Percentiles rank a stretch among this genome's conserved stretches.
phyloP scores from a whole-genome alignment of 1,140 invertebrate genomes.

The Rhagoletis pomonella region DNA sequence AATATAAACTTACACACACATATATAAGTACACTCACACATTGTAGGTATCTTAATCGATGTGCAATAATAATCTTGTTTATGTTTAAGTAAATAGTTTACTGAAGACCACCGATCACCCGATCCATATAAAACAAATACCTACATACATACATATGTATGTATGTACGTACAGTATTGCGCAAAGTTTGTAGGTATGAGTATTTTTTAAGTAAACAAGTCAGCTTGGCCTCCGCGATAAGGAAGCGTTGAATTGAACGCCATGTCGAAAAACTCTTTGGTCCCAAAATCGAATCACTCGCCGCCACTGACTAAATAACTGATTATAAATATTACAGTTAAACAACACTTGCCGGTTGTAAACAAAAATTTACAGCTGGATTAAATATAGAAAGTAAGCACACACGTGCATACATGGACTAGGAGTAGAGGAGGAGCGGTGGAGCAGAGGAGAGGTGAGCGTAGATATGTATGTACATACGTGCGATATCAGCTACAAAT shows the following conservation, averaged over 20 bases:
- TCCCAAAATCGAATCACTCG: neutral
- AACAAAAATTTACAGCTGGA: neutral
- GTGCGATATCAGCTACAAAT: too few species aligned
- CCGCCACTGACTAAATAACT: neutral
- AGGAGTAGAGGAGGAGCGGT: neutral
- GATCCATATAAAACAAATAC: neutral
- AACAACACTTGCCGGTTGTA: neutral
- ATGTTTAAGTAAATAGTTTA: constrained; percentile 1
- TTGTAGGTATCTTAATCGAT: too few species aligned
- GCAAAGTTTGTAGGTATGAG: neutral
- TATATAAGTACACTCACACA: neutral
- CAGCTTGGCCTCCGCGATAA: neutral
- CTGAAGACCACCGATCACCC: constrained; percentile 5
- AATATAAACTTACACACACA: neutral
- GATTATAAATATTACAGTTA: neutral
- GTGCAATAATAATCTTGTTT: neutral
- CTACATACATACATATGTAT: too few species aligned
- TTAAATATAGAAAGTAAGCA: neutral
- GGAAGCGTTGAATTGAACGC: neutral
- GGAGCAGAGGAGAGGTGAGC: too few species aligned
- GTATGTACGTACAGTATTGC: neutral
- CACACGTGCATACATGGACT: neutral
- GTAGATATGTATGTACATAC: too few species aligned
- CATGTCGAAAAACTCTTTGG: neutral
- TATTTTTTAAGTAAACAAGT: constrained; percentile 32